Evolutionary conservation across 2,113 vertebrate genomes (phyloP).

Genomic region (Turnix velox): DNA sequence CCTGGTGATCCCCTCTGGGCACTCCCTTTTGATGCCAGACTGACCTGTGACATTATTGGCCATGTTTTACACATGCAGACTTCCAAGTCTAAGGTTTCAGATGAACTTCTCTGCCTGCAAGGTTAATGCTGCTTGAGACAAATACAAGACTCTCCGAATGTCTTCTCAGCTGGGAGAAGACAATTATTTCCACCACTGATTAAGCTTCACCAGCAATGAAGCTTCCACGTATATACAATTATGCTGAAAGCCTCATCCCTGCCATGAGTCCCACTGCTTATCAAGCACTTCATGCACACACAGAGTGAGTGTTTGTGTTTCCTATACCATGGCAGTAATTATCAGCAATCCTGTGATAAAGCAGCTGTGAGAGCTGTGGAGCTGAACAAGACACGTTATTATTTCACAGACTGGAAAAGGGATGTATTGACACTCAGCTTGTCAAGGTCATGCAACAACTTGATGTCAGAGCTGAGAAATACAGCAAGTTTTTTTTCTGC

Average conservation of each 20-base stretch:
- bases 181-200: background rate
- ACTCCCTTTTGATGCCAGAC: background rate
- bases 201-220: background rate
- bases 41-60: background rate
- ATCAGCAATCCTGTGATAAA: background rate
- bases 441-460: background rate
- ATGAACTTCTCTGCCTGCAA: constrained; percentile 27
- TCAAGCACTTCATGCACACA: background rate
- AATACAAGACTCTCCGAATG: background rate
- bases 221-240: background rate
- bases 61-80: background rate
- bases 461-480: background rate
- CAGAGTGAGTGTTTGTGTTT: background rate
- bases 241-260: background rate
- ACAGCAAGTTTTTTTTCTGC: background rate
- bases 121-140: background rate
- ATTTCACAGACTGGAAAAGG: constrained; percentile 4
- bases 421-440: background rate
- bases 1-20: background rate
- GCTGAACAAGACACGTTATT: background rate
- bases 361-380: background rate
- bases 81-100: constrained; percentile 8
- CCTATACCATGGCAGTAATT: background rate
- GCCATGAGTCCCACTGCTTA: background rate
- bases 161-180: background rate